Conservation (phyloP, 53 echinoderm and acorn worm genomes). For the Mesocentrotus franciscanus region DNA sequence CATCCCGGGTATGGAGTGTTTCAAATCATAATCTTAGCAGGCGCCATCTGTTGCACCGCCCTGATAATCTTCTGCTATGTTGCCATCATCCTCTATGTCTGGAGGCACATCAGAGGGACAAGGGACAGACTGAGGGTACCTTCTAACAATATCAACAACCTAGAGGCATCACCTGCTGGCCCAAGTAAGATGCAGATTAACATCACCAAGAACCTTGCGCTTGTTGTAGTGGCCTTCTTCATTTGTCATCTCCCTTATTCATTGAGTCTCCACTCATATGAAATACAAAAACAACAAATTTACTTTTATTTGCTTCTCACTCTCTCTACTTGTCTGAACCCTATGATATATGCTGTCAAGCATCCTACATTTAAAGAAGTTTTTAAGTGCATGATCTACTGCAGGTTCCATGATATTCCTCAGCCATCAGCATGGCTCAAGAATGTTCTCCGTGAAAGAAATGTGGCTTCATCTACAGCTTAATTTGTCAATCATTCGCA, state of each 20-base stretch:
- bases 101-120: background rate
- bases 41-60: background rate
- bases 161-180: background rate
- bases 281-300: background rate
- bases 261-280: background rate
- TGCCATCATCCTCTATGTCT: background rate
- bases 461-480: too few relatives aligned
- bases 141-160: background rate
- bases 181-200: conserved; percentile 34
- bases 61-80: conserved; percentile 41
- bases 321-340: conserved; percentile 30
- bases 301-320: background rate
- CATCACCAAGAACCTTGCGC: conserved; percentile 55
- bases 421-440: conserved; percentile 50
- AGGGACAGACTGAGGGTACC: background rate
- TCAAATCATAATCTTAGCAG: background rate
- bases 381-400: conserved; percentile 45
- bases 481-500: too few relatives aligned
- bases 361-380: conserved; percentile 56
- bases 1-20: background rate
- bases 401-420: conserved; percentile 57
- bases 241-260: conserved; percentile 26
- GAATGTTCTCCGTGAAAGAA: background rate
- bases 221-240: conserved; percentile 56
- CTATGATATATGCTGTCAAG: conserved; percentile 46